Evolutionary conservation across 2,113 vertebrate genomes (phyloP).

Genomic region (Solea senegalensis): DNA sequence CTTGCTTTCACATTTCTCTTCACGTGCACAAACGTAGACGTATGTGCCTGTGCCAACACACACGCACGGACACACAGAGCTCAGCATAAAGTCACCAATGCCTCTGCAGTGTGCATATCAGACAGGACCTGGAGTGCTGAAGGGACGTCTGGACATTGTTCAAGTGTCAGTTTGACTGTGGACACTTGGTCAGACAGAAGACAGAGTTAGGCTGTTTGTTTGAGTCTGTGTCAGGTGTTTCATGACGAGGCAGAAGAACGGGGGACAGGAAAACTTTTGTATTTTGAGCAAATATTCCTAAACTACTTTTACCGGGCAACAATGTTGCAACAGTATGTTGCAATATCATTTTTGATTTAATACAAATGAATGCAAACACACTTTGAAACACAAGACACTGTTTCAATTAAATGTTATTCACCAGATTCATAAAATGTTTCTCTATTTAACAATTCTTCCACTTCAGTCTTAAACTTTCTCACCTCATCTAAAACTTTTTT

Average conservation of each 20-base stretch:
- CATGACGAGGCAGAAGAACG: neutral
- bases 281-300: neutral
- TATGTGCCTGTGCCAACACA: slow-evolving; percentile 43
- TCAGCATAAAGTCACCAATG: slow-evolving; percentile 51
- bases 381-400: no score
- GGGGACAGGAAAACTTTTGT: neutral
- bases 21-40: slow-evolving; percentile 59
- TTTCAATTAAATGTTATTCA: no score
- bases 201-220: neutral
- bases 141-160: slow-evolving; percentile 7
- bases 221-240: neutral
- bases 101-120: slow-evolving; percentile 23
- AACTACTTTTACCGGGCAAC: neutral
- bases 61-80: slow-evolving; percentile 35
- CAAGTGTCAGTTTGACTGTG: slow-evolving; percentile 8
- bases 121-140: slow-evolving; percentile 9
- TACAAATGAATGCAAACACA: no score
- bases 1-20: slow-evolving; percentile 64
- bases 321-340: no score
- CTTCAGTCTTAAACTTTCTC: no score
- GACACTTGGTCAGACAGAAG: neutral
- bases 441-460: no score
- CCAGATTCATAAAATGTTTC: no score
- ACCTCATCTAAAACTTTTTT: no score
- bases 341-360: no score